phyloP scores from a whole-genome alignment of 2,888 invertebrate species.

The Drosophila eohydei region DNA sequence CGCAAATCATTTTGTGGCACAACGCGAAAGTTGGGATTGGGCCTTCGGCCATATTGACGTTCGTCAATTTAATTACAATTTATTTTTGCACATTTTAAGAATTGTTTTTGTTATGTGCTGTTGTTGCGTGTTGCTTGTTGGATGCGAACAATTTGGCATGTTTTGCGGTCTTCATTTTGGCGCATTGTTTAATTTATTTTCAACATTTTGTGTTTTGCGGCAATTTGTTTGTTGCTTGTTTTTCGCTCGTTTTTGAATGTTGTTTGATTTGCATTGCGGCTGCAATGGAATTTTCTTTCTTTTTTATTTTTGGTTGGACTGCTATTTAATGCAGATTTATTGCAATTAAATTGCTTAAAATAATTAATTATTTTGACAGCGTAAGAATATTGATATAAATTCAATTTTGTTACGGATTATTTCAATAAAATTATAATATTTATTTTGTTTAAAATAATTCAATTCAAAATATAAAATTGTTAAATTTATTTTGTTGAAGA shows the following conservation, averaged over 20 bases:
- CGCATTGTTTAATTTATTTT: conserved; percentile 74
- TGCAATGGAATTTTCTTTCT: neutral
- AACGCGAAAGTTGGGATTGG: too few species aligned
- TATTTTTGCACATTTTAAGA: conserved; percentile 57
- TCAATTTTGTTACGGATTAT: neutral
- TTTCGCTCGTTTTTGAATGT: conserved; percentile 26
- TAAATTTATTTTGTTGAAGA: too few species aligned
- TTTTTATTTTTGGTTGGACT: neutral
- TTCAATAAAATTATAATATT: too few species aligned
- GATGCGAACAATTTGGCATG: conserved; percentile 46
- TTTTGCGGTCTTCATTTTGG: conserved; percentile 61
- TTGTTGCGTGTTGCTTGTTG: conserved; percentile 7
- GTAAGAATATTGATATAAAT: neutral
- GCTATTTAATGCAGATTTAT: neutral
- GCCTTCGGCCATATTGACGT: conserved; percentile 20
- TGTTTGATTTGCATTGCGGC: conserved; percentile 27
- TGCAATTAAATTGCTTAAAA: neutral
- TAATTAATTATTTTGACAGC: neutral
- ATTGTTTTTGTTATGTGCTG: conserved; percentile 2
- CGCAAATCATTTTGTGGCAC: conserved; percentile 45
- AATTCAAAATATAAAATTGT: too few species aligned
- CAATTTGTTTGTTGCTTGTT: conserved; percentile 49
- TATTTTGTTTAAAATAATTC: too few species aligned
- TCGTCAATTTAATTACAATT: conserved; percentile 77
- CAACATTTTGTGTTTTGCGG: conserved; percentile 63